phyloP scores from a whole-genome alignment of 2,113 vertebrate species.

The Osmerus eperlanus region DNA sequence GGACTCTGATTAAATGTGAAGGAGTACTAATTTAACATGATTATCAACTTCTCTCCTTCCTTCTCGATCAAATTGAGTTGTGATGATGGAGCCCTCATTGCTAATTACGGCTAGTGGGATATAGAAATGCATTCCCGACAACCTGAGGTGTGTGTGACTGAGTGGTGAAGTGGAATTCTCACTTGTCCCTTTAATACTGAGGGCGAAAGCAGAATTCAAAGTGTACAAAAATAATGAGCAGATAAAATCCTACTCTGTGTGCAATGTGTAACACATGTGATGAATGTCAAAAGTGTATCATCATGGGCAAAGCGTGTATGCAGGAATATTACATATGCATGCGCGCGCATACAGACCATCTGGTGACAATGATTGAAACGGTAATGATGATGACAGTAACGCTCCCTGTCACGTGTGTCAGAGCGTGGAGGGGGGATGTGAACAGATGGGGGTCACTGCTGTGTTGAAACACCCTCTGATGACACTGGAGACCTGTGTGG shows the following conservation, averaged over 20 bases:
- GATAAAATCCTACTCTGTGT: too few species aligned
- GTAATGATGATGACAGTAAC: neutral
- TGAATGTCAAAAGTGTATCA: too few species aligned
- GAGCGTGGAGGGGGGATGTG: conserved; percentile 28
- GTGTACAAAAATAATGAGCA: too few species aligned
- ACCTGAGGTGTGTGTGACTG: too few species aligned
- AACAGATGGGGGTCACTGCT: conserved; percentile 46
- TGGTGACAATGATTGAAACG: neutral
- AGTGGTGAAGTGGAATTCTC: too few species aligned
- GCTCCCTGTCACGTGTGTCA: conserved; percentile 18
- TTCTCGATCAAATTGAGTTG: conserved; percentile 63
- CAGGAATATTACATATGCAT: too few species aligned
- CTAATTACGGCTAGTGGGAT: conserved; percentile 63
- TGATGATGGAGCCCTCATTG: conserved; percentile 55
- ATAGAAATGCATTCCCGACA: conserved; percentile 27
- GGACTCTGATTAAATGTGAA: conserved; percentile 68
- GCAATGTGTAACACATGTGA: too few species aligned
- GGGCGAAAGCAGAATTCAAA: too few species aligned
- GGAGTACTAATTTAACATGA: conserved; percentile 75
- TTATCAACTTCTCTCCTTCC: conserved; percentile 70
- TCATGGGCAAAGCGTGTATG: neutral
- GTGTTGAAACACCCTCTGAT: conserved; percentile 22
- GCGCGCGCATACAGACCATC: neutral
- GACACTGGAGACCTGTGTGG: conserved; percentile 33
- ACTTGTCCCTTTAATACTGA: too few species aligned